Evolutionary conservation across 2,888 invertebrate species (phyloP).

Genomic region (Phyllotreta striolata): DNA sequence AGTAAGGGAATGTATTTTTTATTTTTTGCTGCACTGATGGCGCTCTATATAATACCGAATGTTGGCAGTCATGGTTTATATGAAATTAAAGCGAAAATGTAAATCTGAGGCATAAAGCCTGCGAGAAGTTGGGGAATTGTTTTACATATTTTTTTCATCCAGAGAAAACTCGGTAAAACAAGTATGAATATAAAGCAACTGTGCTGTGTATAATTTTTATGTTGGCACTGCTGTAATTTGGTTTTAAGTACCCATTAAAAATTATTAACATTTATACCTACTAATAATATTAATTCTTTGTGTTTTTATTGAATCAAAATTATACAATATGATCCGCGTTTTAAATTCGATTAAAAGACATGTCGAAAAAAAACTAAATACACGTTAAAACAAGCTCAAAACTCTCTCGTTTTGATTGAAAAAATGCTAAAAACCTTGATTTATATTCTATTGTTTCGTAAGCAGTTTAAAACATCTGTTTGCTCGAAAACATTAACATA

Average conservation of each 20-base stretch:
- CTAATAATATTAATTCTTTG: too few relatives aligned
- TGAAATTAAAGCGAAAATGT: constrained; percentile 26
- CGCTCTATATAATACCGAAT: neutral
- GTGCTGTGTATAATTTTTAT: too few relatives aligned
- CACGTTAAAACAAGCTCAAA: constrained; percentile 23
- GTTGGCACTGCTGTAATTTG: too few relatives aligned
- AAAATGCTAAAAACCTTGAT: constrained; percentile 35
- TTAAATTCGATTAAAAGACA: constrained; percentile 1
- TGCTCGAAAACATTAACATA: constrained; percentile 48
- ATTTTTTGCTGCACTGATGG: too few relatives aligned
- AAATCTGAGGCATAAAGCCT: constrained; percentile 20
- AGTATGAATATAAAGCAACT: too few relatives aligned
- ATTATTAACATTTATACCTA: too few relatives aligned
- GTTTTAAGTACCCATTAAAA: too few relatives aligned
- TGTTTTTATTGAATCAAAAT: too few relatives aligned
- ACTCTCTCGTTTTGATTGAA: constrained; percentile 19
- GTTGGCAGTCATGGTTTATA: constrained; percentile 7
- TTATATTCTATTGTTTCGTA: constrained; percentile 51
- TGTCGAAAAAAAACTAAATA: constrained; percentile 21
- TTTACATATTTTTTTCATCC: neutral
- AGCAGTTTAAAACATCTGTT: constrained; percentile 49
- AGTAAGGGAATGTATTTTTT: too few relatives aligned
- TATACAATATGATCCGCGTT: neutral
- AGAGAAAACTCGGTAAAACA: too few relatives aligned
- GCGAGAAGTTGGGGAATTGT: constrained; percentile 5